Evolutionary conservation across 2,888 invertebrate genomes (phyloP), one percentile per base, ranked within the genome.

Genomic region (Pyrochroa serraticornis): DNA sequence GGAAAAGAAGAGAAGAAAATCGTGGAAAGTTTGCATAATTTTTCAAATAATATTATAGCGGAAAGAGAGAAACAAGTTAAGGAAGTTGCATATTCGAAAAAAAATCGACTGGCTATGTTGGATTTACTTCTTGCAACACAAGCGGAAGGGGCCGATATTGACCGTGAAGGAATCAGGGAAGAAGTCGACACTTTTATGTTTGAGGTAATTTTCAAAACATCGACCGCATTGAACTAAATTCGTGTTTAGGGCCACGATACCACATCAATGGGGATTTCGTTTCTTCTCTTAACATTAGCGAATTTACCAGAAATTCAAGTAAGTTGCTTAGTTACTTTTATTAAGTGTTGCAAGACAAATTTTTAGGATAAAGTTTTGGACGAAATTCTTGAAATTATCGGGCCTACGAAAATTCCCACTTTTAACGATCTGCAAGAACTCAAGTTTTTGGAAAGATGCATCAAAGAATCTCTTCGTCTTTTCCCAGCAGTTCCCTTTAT

Each of bases 151-250:
- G 67, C 62, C 2, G 32, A 52, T 34, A 72, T 74, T 34, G 70
- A 72, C 42, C 58, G 68, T 36, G 53, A 66, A 45, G 85, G 84
- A 1, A 83, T 86, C 0, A 80, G 83, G 63, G 85, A 85, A 69
- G 86, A 86, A 77, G 85, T 86, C 1, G 85, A 86, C 59, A 86
- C 86, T 0, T 86, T 86, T 55, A 84, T 85, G 83, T 73, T 74
- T 58, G 74, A 71, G 63, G 72, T 70, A 56, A 22, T 22, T 22
- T 5, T 5, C 5, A 22, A 22, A 22, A 3, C 2, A 2, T 22
- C 5, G 5, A 22, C 2, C 22, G 5, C 22, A 3, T 3, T 22
- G 22, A 22, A 2, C 22, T 22, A 22, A 22, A 22, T 22, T 22
- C 5, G 22, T 22, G 2, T 22, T 22, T 22, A 22, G 22, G 73